A percentile compares a stretch with the other conserved stretches of the same genome.
These are phyloP conservation scores for Propithecus perrieri DNA, from an alignment of 2,797 vertebrate genomes.

Conservation along the genomic window DNA sequence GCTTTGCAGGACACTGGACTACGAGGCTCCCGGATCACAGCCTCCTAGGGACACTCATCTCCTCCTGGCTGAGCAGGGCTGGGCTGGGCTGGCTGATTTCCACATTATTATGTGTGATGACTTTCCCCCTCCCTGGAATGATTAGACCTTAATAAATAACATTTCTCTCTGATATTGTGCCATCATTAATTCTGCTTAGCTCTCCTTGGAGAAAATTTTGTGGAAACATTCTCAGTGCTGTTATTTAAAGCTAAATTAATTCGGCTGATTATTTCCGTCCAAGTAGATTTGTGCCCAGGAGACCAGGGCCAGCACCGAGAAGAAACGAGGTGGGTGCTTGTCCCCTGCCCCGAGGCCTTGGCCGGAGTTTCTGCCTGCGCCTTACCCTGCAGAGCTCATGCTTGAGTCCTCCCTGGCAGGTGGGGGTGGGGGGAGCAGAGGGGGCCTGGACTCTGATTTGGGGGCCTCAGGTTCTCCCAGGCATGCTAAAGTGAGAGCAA, in stretches of 20 bases:
- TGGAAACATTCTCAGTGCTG: conserved; percentile 75
- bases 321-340: neutral
- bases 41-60: neutral
- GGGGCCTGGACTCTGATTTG: neutral
- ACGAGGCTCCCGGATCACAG: accelerated
- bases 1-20: neutral
- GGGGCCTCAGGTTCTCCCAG: neutral
- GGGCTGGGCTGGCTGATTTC: neutral
- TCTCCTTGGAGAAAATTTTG: conserved; percentile 77
- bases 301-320: neutral
- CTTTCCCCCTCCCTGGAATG: conserved; percentile 23
- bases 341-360: neutral
- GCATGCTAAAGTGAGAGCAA: neutral
- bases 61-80: neutral
- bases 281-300: conserved; percentile 69
- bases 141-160: conserved; percentile 78
- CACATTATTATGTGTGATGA: conserved; percentile 37
- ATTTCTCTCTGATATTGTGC: conserved; percentile 75
- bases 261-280: conserved; percentile 78
- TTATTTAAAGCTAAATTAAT: conserved; percentile 82
- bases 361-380: neutral
- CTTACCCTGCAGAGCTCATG: neutral
- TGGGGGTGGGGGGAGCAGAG: accelerated
- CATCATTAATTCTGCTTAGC: conserved; percentile 78
- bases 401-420: neutral